These are phyloP conservation scores for Apamea sordens DNA, from an alignment of 2,888 invertebrate species.

Conservation along the genomic window DNA sequence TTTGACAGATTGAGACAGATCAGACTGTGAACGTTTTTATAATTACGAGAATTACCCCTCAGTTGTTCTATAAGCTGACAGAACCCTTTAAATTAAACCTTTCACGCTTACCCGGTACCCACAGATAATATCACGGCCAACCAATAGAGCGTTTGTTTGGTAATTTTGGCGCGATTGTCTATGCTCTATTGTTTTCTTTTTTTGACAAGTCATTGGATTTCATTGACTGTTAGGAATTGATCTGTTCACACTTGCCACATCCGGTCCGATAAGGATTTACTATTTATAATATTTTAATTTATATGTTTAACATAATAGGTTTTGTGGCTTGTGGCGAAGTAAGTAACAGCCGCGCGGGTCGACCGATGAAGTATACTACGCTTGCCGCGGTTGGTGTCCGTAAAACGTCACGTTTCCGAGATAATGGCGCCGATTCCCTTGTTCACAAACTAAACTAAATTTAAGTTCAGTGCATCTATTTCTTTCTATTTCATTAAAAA, in stretches of 20 bases:
- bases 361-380: neutral
- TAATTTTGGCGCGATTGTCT: conserved; percentile 84
- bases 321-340: conserved; percentile 6
- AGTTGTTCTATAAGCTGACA: neutral
- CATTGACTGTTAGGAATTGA: conserved; percentile 65
- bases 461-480: too few species aligned
- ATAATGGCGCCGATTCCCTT: too few species aligned
- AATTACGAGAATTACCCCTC: too few species aligned
- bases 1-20: too few species aligned
- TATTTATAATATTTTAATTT: conserved; percentile 60
- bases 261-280: conserved; percentile 62
- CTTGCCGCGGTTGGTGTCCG: neutral
- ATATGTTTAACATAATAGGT: conserved; percentile 57
- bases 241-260: conserved; percentile 71
- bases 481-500: too few species aligned
- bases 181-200: conserved; percentile 79
- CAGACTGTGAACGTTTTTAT: too few species aligned
- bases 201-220: conserved; percentile 73
- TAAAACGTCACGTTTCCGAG: too few species aligned
- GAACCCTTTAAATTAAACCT: conserved; percentile 23
- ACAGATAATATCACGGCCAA: conserved; percentile 76
- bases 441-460: too few species aligned
- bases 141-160: conserved; percentile 80
- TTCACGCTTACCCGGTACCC: conserved; percentile 28
- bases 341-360: neutral